Evolutionary conservation across 2,113 vertebrate genomes (phyloP), one percentile per base, ranked within the genome.

Genomic region (Pseudolaguvia tuberculata): DNA sequence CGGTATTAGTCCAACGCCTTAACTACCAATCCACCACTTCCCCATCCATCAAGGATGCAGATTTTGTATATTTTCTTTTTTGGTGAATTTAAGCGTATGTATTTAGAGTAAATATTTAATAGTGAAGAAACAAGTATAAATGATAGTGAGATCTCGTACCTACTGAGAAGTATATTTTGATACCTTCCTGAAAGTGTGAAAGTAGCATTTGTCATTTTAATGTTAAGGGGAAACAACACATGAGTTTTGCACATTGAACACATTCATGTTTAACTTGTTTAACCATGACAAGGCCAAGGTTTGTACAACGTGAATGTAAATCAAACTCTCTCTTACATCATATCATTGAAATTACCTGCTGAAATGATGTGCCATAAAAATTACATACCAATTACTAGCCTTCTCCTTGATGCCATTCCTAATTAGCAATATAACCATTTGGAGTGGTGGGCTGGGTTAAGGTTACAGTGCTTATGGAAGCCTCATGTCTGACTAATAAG

Each of bases 371-470:
- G 21, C 45, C 23, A 47, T 42, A 25, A 27, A 47, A 47, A 45
- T 25, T 58, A 29, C 21, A 18, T 56, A 21, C 23, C 17, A 23
- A 27, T 61, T 10, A 31, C 12, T 23, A 8, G 27, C 21, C 23
- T 42, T 15, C 10, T 47, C 15, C n/a, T 55, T 23, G 15, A 45
- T 66, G 29, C 56, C 23, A 42, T 20, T 29, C 35, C 55, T 29
- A 51, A 66, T 66, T 47, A 75, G 23, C 6, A 31, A 20, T 10
- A 55, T 73, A 55, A 42, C 35, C 45, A 56, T 56, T 56, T 29
- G 45, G 35, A 42, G 3, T 45, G 21, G n/a, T 29, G 51, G 20
- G 9, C 15, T 56, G 18, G 4, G 61, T 52, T 70, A 58, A 71
- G 35, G 25, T 25, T 66, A 45, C 50, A 65, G 9, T 55, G 35